Evolutionary conservation across 2,888 invertebrate genomes (phyloP).

Genomic region (Synergus itoensis): DNA sequence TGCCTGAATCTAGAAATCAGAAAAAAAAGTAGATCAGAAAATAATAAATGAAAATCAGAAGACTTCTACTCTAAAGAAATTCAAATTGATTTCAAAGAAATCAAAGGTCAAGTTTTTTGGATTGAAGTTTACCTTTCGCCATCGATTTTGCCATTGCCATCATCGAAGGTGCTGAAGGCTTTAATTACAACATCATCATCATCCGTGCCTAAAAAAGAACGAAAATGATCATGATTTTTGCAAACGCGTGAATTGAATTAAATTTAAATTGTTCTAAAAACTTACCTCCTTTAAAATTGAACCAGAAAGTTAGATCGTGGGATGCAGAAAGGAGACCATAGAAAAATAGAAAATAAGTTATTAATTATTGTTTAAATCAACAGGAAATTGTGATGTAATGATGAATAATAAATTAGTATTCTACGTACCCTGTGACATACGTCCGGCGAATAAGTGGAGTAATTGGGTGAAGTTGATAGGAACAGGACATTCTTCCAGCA

Average conservation of each 20-base stretch:
- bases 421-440: constrained; percentile 49
- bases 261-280: neutral
- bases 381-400: neutral
- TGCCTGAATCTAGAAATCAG: constrained; percentile 85
- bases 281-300: constrained; percentile 32
- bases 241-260: neutral
- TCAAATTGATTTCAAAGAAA: no score
- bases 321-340: neutral
- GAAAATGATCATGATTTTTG: neutral
- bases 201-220: constrained; percentile 82
- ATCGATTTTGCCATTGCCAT: constrained; percentile 59
- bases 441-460: constrained; percentile 51
- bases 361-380: neutral
- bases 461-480: constrained; percentile 52
- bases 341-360: neutral
- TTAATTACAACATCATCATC: constrained; percentile 95
- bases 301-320: neutral
- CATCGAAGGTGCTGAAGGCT: constrained; percentile 94
- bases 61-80: neutral
- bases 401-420: neutral
- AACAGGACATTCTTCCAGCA: constrained; percentile 48
- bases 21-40: constrained; percentile 27
- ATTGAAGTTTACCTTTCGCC: constrained; percentile 50
- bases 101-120: neutral
- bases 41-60: constrained; percentile 1